Base-by-base conservation (phyloP, 2,113 vertebrate genomes). In the Paralichthys olivaceus region DNA sequence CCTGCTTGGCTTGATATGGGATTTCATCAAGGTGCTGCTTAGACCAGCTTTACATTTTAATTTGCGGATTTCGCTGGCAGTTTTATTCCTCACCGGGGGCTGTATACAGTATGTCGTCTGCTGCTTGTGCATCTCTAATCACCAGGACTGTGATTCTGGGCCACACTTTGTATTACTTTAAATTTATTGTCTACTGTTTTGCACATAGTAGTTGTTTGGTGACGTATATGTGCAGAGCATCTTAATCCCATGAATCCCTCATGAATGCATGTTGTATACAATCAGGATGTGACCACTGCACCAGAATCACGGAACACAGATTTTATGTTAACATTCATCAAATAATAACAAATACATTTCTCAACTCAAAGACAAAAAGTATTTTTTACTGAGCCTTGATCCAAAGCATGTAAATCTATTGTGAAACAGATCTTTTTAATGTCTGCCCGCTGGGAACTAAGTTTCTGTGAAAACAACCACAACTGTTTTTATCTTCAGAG, bases 11-110 rank as follows among this genome's bases (percentile, higher is more conserved):
- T 87, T 87, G 88, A 93, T 90, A 81, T 73, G 72, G 88, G 84
- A 91, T 93, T 93, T 91, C 91, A 92, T 91, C 89, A 91, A 88
- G 90, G 88, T 87, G 87, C 58, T 73, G 87, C 86, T 89, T 68
- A 84, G 75, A 90, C 69, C 80, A 79, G 89, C 92, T 93, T 92
- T 92, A 89, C 90, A 91, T 92, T 93, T 89, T 86, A 88, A 93
- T 91, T 87, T 89, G 81, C 29, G 17, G 78, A 81, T 90, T 86
- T 84, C 19, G 23, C 71, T 79, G 73, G 80, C 78, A 80, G 79
- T 79, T 80, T 63, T n/a, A 32, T 71, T 79, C 74, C 65, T 45
- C 62, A 57, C 80, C 51, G 12, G 56, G 13, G 84, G 75, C 54
- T 75, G 61, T 62, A 55, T 78, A 77, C 55, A 71, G 66, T 71